Evolutionary conservation across 2,113 vertebrate species (phyloP).

Genomic region (Indicator maculatus): DNA sequence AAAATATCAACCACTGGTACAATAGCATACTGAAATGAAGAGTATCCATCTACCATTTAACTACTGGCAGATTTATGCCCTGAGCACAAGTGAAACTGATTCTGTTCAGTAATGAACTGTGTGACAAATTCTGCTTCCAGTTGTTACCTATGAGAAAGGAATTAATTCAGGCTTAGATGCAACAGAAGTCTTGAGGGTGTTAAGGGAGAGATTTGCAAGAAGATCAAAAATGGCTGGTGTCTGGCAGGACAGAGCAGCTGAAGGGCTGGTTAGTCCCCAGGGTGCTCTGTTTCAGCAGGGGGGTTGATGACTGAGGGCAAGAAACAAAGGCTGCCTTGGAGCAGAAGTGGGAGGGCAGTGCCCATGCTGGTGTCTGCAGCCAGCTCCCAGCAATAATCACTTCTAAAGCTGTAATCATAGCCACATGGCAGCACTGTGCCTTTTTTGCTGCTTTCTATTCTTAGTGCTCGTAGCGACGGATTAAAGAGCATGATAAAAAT

Average conservation of each 20-base stretch:
- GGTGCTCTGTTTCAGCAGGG: neutral
- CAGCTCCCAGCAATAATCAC: conserved; percentile 22
- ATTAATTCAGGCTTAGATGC: neutral
- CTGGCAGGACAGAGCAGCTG: neutral
- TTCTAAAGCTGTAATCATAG: conserved; percentile 39
- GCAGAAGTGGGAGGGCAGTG: neutral
- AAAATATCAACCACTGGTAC: neutral
- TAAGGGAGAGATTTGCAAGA: neutral
- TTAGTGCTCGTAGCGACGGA: conserved; percentile 38
- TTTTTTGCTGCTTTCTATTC: conserved; percentile 58
- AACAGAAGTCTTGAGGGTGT: neutral
- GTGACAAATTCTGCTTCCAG: neutral
- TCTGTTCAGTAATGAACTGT: neutral
- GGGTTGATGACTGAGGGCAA: neutral
- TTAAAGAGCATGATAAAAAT: conserved; percentile 26
- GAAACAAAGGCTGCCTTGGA: neutral
- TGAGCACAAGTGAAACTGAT: neutral
- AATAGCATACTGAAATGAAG: neutral
- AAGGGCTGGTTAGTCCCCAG: neutral
- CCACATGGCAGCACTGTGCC: conserved; percentile 23
- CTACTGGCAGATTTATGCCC: neutral
- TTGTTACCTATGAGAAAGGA: neutral
- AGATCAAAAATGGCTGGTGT: neutral
- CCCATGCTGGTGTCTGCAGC: neutral
- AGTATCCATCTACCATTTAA: neutral